A percentile compares a stretch with the other conserved stretches of the same genome.
phyloP scores from a whole-genome alignment of 1,140 invertebrate species.

The Dendrolimus kikuchii region DNA sequence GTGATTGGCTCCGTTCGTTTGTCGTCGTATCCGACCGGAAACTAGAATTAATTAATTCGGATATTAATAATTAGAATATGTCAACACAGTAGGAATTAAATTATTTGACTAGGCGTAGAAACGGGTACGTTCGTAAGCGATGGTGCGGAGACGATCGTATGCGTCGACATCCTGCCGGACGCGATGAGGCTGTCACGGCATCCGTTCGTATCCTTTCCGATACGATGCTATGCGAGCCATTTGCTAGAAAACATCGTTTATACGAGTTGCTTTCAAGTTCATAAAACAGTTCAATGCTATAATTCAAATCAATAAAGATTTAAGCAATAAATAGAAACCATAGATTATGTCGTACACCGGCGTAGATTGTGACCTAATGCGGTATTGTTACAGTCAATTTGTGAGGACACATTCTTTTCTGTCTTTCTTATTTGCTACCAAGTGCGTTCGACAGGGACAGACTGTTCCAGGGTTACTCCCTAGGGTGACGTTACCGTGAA shows the following conservation, averaged over 20 bases:
- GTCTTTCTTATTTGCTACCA: slow-evolving; percentile 25
- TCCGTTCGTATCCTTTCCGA: too few species aligned
- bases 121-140: too few species aligned
- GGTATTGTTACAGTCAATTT: slow-evolving; percentile 39
- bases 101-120: too few species aligned
- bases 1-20: too few species aligned
- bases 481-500: slow-evolving; percentile 43
- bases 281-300: not conserved
- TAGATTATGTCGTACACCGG: slow-evolving; percentile 21
- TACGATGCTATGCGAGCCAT: too few species aligned
- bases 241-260: not conserved
- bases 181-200: too few species aligned
- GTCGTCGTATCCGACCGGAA: too few species aligned
- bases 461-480: slow-evolving; percentile 29
- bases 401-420: slow-evolving; percentile 23
- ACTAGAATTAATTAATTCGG: too few species aligned
- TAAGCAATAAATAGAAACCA: slow-evolving; percentile 13
- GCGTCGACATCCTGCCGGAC: too few species aligned
- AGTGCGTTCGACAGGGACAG: slow-evolving; percentile 31
- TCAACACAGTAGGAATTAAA: too few species aligned
- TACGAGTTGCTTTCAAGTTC: not conserved
- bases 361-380: slow-evolving; percentile 36
- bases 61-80: too few species aligned
- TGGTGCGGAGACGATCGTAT: too few species aligned
- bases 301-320: slow-evolving; percentile 23